Percentiles rank a stretch among this genome's conserved stretches.
Evolutionary conservation across 2,888 invertebrate species (phyloP).

Genomic region (Dynastes maya): DNA sequence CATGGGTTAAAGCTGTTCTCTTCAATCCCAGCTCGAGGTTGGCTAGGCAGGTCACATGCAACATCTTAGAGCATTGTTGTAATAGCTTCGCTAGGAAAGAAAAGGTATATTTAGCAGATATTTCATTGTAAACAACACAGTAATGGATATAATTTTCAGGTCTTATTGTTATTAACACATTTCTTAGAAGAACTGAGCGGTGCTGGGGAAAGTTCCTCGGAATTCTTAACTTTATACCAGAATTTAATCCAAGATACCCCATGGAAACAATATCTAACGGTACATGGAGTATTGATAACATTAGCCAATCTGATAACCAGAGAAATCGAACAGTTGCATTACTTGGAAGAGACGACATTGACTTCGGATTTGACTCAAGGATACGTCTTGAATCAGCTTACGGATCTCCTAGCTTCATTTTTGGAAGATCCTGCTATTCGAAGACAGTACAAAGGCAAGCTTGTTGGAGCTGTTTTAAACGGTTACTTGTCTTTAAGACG

Average conservation of each 20-base stretch:
- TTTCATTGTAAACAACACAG: neutral
- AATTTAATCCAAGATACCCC: conserved; percentile 88
- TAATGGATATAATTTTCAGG: conserved; percentile 66
- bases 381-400: conserved; percentile 86
- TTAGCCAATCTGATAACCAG: conserved; percentile 89
- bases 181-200: conserved; percentile 89
- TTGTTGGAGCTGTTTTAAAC: conserved; percentile 92
- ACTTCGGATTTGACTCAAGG: conserved; percentile 96
- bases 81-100: conserved; percentile 79
- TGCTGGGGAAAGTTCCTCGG: conserved; percentile 93
- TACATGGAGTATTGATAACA: conserved; percentile 87
- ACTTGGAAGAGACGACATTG: conserved; percentile 92
- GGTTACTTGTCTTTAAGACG: conserved; percentile 93
- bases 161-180: conserved; percentile 89
- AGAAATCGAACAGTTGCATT: conserved; percentile 91
- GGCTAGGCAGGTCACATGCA: conserved; percentile 91
- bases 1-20: conserved; percentile 93
- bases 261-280: conserved; percentile 94
- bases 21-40: conserved; percentile 93
- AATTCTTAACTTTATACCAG: conserved; percentile 91
- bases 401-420: conserved; percentile 83
- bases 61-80: conserved; percentile 89
- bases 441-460: conserved; percentile 89
- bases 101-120: conserved; percentile 69
- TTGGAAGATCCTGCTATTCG: conserved; percentile 90